phyloP scores from a whole-genome alignment of 2,888 invertebrate genomes.

The Dryococelus australis region DNA sequence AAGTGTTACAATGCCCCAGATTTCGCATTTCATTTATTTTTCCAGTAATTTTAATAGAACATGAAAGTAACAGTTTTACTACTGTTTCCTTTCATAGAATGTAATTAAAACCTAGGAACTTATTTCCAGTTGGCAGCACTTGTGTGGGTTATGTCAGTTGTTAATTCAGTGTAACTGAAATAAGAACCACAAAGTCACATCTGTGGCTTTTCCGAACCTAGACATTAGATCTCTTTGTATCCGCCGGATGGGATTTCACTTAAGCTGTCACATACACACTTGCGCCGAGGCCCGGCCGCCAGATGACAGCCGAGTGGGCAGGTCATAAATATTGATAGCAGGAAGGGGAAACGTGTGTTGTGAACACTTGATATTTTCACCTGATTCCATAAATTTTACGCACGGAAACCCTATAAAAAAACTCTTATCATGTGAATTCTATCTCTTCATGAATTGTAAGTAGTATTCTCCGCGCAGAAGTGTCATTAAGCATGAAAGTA shows the following conservation, averaged over 20 bases:
- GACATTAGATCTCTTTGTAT: no score
- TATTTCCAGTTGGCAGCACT: no score
- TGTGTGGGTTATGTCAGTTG: no score
- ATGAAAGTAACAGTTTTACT: no score
- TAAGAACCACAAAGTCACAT: no score
- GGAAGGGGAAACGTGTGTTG: slow-evolving; percentile 4
- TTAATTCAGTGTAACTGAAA: no score
- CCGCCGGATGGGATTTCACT: not conserved
- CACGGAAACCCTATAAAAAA: not conserved
- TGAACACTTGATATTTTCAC: not conserved
- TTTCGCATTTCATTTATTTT: no score
- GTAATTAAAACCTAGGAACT: no score
- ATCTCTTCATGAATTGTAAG: not conserved
- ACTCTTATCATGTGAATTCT: not conserved
- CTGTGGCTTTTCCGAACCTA: no score
- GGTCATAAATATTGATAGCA: not conserved
- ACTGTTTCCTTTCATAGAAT: no score
- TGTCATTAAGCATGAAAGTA: not conserved
- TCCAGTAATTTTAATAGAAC: no score
- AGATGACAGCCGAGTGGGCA: not conserved
- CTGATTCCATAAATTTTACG: slow-evolving; percentile 16
- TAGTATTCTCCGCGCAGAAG: not conserved
- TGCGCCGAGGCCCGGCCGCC: not conserved
- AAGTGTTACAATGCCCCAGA: no score
- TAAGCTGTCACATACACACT: not conserved